A percentile compares a stretch with the other conserved stretches of the same genome.
Evolutionary conservation across 2,113 vertebrate genomes (phyloP).

Genomic region (Onychorhynchus coronatus): DNA sequence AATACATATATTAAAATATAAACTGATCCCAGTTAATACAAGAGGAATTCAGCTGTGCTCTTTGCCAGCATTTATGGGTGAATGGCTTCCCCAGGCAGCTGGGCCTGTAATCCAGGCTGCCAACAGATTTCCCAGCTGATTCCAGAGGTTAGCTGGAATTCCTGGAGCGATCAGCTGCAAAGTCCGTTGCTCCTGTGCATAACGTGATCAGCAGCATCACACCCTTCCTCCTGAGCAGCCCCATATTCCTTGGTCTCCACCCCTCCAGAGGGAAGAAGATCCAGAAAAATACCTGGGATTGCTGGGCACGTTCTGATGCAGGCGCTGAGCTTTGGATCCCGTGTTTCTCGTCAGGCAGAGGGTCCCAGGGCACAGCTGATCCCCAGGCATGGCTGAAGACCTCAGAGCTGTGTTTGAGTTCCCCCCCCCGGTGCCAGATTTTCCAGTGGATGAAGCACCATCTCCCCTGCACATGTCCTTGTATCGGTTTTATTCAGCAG

Average conservation of each 20-base stretch:
- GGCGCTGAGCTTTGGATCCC: neutral
- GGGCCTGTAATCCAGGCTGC: neutral
- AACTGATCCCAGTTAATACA: neutral
- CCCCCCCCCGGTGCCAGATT: accelerated
- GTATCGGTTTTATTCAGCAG: conserved; percentile 27
- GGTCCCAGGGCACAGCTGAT: neutral
- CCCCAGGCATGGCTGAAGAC: neutral
- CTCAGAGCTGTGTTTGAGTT: neutral
- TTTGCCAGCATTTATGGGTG: neutral
- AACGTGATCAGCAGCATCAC: too few species aligned
- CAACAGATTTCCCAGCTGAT: neutral
- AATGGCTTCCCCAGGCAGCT: neutral
- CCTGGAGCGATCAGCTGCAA: neutral
- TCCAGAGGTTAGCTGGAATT: neutral
- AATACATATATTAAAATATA: neutral
- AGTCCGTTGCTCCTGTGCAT: neutral
- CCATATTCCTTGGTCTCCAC: neutral
- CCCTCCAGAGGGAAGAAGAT: accelerated
- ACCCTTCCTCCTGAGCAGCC: neutral
- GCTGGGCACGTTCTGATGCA: neutral
- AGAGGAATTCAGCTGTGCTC: neutral
- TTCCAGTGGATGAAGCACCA: neutral
- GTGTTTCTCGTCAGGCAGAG: neutral
- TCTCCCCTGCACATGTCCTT: neutral
- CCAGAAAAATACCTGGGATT: neutral